These are phyloP conservation scores for Leucozona laternaria DNA, from an alignment of 2,888 invertebrate species.

Conservation along the genomic window DNA sequence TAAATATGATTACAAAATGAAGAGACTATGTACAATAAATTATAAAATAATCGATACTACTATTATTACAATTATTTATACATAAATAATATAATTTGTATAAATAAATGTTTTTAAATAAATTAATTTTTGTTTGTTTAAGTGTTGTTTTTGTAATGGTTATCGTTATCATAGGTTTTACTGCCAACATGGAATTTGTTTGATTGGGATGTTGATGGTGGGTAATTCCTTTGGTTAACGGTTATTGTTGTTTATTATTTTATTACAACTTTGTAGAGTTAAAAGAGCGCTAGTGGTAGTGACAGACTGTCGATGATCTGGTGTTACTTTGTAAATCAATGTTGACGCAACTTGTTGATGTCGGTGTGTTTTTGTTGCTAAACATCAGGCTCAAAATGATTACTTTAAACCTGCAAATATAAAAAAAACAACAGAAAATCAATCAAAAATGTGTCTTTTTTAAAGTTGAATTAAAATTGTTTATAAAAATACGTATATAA, in stretches of 20 bases:
- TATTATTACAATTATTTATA: conserved; percentile 62
- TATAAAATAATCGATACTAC: conserved; percentile 54
- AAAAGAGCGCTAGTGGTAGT: conserved; percentile 37
- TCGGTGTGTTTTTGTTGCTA: conserved; percentile 57
- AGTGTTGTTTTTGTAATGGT: conserved; percentile 81
- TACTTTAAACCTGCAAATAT: conserved; percentile 69
- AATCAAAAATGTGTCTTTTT: not conserved
- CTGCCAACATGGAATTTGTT: conserved; percentile 48
- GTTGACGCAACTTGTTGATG: conserved; percentile 42
- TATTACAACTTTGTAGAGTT: conserved; percentile 37
- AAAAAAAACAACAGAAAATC: not conserved
- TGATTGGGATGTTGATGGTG: conserved; percentile 76
- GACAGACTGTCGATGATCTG: conserved; percentile 57
- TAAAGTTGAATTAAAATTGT: not conserved
- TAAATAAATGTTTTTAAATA: conserved; percentile 73
- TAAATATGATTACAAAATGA: conserved; percentile 65
- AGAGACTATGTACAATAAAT: conserved; percentile 50
- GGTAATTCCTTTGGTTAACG: conserved; percentile 78
- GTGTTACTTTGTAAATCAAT: conserved; percentile 32
- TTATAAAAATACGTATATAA: not conserved
- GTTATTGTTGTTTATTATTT: conserved; percentile 76
- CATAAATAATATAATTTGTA: conserved; percentile 65
- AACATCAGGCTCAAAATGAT: conserved; percentile 56
- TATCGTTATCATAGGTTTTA: conserved; percentile 76
- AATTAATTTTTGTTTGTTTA: conserved; percentile 84